Evolutionary conservation across 2,113 vertebrate genomes (phyloP).

Genomic region (Hirundichthys speculiger): DNA sequence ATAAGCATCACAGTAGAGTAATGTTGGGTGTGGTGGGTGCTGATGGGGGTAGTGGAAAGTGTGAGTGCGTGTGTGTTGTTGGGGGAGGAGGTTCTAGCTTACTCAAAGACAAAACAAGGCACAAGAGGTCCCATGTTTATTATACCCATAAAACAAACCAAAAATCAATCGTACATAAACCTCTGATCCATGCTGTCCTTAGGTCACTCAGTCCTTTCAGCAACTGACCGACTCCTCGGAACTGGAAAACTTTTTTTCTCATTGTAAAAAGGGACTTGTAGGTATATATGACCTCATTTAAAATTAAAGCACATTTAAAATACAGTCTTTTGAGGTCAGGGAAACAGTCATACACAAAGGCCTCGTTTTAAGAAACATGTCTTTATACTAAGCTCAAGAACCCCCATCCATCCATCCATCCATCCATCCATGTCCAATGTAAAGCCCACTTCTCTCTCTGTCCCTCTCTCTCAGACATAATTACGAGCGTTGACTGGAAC

Average conservation of each 20-base stretch:
- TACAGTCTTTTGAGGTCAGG: slow-evolving; percentile 7
- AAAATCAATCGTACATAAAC: slow-evolving; percentile 75
- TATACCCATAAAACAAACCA: slow-evolving; percentile 73
- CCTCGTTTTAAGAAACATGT: neutral
- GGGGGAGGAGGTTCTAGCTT: neutral
- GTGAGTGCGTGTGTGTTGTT: too few relatives aligned
- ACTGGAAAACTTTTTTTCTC: slow-evolving; percentile 19
- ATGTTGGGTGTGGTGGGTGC: too few relatives aligned
- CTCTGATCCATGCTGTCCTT: slow-evolving; percentile 41
- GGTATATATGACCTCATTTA: neutral
- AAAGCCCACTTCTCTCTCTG: slow-evolving; percentile 12
- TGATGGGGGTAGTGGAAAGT: neutral
- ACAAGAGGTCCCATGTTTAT: slow-evolving; percentile 56
- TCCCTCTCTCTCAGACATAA: slow-evolving; percentile 62
- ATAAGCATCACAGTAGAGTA: too few relatives aligned
- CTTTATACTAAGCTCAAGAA: too few relatives aligned
- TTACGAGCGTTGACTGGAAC: slow-evolving; percentile 79
- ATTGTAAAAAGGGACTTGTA: slow-evolving; percentile 8
- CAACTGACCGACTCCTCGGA: slow-evolving; percentile 37
- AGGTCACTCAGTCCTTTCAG: slow-evolving; percentile 37
- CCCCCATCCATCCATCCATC: slow-evolving; percentile 13
- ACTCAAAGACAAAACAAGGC: slow-evolving; percentile 20
- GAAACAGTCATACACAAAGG: slow-evolving; percentile 5
- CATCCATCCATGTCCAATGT: neutral
- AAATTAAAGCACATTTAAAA: slow-evolving; percentile 22